Percentiles rank a stretch among this genome's conserved stretches.
Evolutionary conservation across 1,140 invertebrate genomes (phyloP).

Genomic region (Sycobia sp.): DNA sequence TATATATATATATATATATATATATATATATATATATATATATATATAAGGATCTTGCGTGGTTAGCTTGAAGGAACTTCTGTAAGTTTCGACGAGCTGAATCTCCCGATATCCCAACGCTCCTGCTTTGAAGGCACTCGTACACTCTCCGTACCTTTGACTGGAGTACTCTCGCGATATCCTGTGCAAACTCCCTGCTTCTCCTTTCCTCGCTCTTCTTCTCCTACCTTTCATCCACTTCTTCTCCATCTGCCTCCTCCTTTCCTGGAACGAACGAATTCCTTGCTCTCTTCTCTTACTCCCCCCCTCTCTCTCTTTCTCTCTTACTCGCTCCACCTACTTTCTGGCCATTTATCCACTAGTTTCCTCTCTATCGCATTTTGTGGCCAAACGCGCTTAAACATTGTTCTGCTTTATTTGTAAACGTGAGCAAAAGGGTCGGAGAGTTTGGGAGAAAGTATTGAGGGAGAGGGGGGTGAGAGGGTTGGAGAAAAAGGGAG

Average conservation of each 20-base stretch:
- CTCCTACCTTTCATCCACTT: not conserved
- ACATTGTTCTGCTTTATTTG: constrained; percentile 8
- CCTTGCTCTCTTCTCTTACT: not conserved
- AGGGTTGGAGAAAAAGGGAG: not conserved
- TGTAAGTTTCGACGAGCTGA: constrained; percentile 6
- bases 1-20: not conserved
- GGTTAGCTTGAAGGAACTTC: not conserved
- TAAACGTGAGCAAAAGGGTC: not conserved
- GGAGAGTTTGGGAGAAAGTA: too few species aligned
- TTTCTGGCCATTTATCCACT: not conserved
- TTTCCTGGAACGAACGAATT: not conserved
- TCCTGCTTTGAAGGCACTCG: constrained; percentile 8
- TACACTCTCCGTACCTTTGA: constrained; percentile 4
- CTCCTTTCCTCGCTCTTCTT: not conserved
- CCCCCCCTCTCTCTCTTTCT: too few species aligned
- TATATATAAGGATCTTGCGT: too few species aligned
- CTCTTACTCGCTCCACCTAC: not conserved
- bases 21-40: too few species aligned
- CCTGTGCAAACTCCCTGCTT: constrained; percentile 18
- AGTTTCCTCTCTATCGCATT: constrained; percentile 1
- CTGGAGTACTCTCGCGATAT: constrained; percentile 20
- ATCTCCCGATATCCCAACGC: constrained; percentile 8
- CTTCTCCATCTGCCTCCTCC: not conserved
- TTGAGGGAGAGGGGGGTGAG: too few species aligned
- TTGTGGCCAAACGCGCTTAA: constrained; percentile 22